A percentile compares a stretch with the other conserved stretches of the same genome.
Evolutionary conservation across 2,888 invertebrate genomes (phyloP).

Genomic region (Autographa gamma): DNA sequence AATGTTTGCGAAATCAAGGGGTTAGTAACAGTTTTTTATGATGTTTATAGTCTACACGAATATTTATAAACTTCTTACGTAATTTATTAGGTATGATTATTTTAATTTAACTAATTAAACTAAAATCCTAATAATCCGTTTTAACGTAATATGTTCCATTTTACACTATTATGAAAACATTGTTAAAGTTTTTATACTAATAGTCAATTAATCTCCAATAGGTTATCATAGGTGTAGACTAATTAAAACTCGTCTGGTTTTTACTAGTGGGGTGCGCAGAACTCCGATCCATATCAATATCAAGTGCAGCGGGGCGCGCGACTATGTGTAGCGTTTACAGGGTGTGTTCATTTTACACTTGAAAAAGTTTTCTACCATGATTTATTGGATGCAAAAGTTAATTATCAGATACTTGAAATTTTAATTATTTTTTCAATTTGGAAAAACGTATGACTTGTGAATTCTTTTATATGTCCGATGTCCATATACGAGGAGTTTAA

Average conservation of each 20-base stretch:
- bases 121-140: neutral
- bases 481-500: no score
- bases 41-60: neutral
- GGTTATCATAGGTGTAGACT: neutral
- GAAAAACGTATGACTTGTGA: no score
- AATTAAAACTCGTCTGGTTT: constrained; percentile 6
- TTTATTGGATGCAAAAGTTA: neutral
- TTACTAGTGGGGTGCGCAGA: neutral
- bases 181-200: neutral
- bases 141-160: no score
- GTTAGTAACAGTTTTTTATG: neutral
- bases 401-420: neutral
- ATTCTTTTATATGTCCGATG: no score
- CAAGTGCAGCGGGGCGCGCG: constrained; percentile 8
- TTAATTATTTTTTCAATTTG: neutral
- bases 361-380: neutral
- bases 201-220: neutral
- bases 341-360: neutral
- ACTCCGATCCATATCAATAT: constrained; percentile 25
- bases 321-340: constrained; percentile 7
- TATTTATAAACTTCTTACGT: neutral
- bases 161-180: no score
- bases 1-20: neutral
- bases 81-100: no score
- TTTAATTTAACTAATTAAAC: neutral